Conservation (phyloP, 2,888 invertebrate species). For the Priocnemis perturbator region DNA sequence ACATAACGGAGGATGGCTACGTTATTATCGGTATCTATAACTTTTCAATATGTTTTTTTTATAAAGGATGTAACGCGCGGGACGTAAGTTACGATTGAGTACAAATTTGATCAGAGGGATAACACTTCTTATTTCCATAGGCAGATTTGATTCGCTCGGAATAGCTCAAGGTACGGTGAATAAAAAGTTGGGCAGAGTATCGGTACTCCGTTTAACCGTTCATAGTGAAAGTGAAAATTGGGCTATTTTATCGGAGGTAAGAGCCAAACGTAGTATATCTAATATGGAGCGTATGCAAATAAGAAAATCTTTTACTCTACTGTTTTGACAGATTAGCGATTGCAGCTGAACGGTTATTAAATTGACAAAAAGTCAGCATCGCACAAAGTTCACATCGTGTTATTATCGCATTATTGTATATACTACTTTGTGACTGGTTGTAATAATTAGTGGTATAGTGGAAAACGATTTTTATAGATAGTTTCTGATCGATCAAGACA, state of each 20-base stretch:
- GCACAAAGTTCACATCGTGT: too few species aligned
- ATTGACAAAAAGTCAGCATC: too few species aligned
- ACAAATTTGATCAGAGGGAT: background rate
- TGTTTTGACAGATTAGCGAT: background rate
- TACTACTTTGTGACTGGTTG: too few species aligned
- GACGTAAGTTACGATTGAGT: constrained; percentile 4
- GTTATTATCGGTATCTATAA: constrained; percentile 79
- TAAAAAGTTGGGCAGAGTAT: constrained; percentile 81
- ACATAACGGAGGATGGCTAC: constrained; percentile 82
- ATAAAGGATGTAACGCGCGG: background rate
- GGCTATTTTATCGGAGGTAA: constrained; percentile 93
- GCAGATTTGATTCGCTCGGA: constrained; percentile 87
- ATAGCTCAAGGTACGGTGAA: constrained; percentile 85
- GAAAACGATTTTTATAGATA: too few species aligned
- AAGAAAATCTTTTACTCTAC: background rate
- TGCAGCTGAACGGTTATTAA: too few species aligned
- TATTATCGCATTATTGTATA: too few species aligned
- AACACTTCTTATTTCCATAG: constrained; percentile 69
- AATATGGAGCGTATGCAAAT: background rate
- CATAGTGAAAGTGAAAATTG: constrained; percentile 89
- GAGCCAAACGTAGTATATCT: background rate
- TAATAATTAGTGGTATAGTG: too few species aligned
- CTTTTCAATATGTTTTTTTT: background rate
- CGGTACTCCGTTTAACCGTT: constrained; percentile 85
- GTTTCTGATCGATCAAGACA: too few species aligned